These are phyloP conservation scores for Holcopasites calliopsidis DNA, from an alignment of 1,140 invertebrate genomes.

Conservation along the genomic window DNA sequence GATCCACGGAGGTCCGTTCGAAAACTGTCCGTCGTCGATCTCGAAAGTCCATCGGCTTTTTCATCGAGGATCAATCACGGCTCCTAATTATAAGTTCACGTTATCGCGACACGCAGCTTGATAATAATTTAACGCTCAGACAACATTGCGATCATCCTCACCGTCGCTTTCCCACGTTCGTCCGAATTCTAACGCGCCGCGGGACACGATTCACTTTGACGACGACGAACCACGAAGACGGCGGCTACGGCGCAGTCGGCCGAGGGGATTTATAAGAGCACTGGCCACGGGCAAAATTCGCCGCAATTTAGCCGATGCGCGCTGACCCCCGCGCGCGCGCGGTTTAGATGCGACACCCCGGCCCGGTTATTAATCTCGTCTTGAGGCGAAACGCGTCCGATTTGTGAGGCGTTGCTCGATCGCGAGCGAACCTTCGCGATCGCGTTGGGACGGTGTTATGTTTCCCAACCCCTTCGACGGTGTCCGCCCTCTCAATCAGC, in stretches of 20 bases:
- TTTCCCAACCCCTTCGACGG: neutral
- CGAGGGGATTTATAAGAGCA: constrained; percentile 50
- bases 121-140: too few relatives aligned
- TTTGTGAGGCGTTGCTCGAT: constrained; percentile 16
- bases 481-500: constrained; percentile 7
- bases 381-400: constrained; percentile 24
- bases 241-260: constrained; percentile 26
- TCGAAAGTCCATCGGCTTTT: neutral
- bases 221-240: neutral
- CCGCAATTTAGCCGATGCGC: constrained; percentile 37
- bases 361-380: constrained; percentile 29
- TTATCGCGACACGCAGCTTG: too few relatives aligned
- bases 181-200: too few relatives aligned
- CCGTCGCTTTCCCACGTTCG: too few relatives aligned
- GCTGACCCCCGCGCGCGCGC: constrained; percentile 38
- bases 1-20: constrained; percentile 16
- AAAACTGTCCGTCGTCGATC: neutral
- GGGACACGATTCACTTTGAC: too few relatives aligned
- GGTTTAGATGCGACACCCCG: constrained; percentile 31
- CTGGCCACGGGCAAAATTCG: constrained; percentile 38
- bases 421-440: neutral
- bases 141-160: too few relatives aligned
- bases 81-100: too few relatives aligned
- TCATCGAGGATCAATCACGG: too few relatives aligned
- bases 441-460: neutral